Evolutionary conservation across 1,140 invertebrate species (phyloP).

Genomic region (Leptinotarsa lineolata): DNA sequence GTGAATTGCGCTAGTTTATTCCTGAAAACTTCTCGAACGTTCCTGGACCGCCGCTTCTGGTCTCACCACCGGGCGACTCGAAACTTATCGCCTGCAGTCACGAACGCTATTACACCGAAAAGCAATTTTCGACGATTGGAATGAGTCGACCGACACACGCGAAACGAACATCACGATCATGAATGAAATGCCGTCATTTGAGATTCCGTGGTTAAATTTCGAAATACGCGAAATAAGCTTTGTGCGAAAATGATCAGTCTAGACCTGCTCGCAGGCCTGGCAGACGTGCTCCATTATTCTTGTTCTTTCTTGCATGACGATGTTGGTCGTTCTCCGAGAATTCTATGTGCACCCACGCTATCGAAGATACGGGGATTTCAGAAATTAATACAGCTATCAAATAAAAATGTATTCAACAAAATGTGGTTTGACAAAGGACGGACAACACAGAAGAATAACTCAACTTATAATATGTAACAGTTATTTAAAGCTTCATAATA

Average conservation of each 20-base stretch:
- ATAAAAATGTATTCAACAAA: background rate
- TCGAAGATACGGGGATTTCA: background rate
- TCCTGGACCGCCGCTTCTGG: too few relatives aligned
- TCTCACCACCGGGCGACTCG: too few relatives aligned
- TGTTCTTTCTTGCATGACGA: slow-evolving; percentile 14
- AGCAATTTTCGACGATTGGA: background rate
- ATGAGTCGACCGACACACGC: background rate
- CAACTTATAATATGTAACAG: background rate
- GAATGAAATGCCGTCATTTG: background rate
- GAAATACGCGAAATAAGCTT: too few relatives aligned
- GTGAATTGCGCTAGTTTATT: too few relatives aligned
- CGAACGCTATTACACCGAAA: background rate
- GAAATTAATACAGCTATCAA: background rate
- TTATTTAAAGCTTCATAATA: background rate
- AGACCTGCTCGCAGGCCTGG: background rate
- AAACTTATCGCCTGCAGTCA: background rate
- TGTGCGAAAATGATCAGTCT: background rate
- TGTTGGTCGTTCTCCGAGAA: background rate
- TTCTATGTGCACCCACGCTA: slow-evolving; percentile 12
- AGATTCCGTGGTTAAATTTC: background rate
- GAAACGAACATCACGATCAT: too few relatives aligned
- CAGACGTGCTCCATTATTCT: slow-evolving; percentile 14
- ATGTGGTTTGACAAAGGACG: background rate
- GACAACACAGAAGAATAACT: too few relatives aligned
- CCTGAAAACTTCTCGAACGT: too few relatives aligned